A percentile compares a stretch with the other conserved stretches of the same genome.
Conservation (phyloP, 2,888 invertebrate species). For the Aphrophora alni region DNA sequence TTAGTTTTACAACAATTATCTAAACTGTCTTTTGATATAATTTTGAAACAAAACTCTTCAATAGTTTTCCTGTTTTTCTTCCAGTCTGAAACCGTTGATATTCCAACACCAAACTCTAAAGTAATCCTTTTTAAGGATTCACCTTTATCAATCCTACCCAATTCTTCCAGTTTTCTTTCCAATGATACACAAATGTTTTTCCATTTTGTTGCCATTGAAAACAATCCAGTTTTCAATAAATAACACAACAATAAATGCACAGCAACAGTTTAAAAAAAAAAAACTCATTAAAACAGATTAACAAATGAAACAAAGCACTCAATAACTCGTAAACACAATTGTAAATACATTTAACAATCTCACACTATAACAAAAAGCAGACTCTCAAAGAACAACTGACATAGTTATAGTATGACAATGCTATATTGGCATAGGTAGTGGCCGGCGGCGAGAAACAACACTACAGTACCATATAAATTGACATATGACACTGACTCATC, state of each 20-base stretch:
- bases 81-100: slow-evolving; percentile 41
- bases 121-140: slow-evolving; percentile 33
- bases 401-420: too few species aligned
- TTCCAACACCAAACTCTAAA: slow-evolving; percentile 38
- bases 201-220: slow-evolving; percentile 14
- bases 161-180: slow-evolving; percentile 43
- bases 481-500: too few species aligned
- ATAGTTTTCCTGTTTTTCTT: slow-evolving; percentile 41
- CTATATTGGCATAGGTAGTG: too few species aligned
- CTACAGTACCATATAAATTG: too few species aligned
- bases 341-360: too few species aligned
- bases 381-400: too few species aligned
- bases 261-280: too few species aligned
- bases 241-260: background rate
- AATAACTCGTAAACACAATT: too few species aligned
- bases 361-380: too few species aligned
- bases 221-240: background rate
- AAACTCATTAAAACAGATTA: too few species aligned
- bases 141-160: slow-evolving; percentile 41
- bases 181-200: slow-evolving; percentile 33
- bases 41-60: slow-evolving; percentile 31
- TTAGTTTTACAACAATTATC: background rate
- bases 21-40: slow-evolving; percentile 14
- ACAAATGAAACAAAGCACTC: too few species aligned
- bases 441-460: too few species aligned